phyloP scores from a whole-genome alignment of 2,113 vertebrate species.

The Gorilla gorilla region DNA sequence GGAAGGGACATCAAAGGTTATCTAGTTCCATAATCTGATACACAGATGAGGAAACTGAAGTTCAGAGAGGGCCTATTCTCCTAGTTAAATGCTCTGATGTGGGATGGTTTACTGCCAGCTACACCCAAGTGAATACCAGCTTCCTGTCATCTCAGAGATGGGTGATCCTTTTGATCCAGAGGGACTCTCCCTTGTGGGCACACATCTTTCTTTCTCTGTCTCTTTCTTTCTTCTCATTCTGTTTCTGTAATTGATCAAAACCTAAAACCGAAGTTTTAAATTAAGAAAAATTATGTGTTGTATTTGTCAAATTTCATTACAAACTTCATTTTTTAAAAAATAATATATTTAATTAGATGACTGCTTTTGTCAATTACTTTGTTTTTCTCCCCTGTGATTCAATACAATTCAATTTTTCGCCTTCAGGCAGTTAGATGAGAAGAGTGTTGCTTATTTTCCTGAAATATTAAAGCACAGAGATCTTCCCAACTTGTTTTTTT shows the following conservation, averaged over 20 bases:
- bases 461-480: not conserved
- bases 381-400: not conserved
- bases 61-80: not conserved
- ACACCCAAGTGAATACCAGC: not conserved
- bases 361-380: not conserved
- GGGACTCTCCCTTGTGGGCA: not conserved
- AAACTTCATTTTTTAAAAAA: not conserved
- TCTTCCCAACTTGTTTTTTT: not conserved
- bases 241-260: not conserved
- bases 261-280: not conserved
- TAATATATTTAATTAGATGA: constrained; percentile 20
- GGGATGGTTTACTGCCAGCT: not conserved
- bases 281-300: not conserved
- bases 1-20: not conserved
- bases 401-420: not conserved
- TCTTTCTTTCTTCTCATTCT: not conserved
- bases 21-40: not conserved
- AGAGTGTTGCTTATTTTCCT: not conserved
- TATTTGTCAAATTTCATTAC: constrained; percentile 20
- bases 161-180: not conserved
- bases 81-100: not conserved
- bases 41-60: not conserved
- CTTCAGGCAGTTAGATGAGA: not conserved
- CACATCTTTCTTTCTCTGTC: not conserved
- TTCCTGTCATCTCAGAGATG: not conserved